Conservation (phyloP, 2,797 vertebrate genomes). For the Gallirallus australis region DNA sequence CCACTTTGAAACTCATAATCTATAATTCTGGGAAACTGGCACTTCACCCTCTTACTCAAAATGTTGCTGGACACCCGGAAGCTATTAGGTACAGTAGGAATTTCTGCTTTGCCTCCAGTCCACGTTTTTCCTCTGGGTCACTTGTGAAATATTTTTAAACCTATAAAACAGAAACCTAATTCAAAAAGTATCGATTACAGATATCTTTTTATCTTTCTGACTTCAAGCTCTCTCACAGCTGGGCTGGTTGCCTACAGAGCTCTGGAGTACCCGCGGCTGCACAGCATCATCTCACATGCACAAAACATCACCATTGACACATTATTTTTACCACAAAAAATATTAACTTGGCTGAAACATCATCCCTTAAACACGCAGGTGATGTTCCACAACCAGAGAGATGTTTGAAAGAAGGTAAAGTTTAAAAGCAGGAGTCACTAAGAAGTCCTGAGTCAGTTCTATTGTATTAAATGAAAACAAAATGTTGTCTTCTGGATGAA, state of each 20-base stretch:
- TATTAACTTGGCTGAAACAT: background rate
- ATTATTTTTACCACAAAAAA: background rate
- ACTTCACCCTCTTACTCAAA: slow-evolving; percentile 25
- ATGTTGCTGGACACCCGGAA: background rate
- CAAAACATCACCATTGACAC: background rate
- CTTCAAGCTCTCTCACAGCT: background rate
- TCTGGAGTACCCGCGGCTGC: fast-evolving
- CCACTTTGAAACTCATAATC: background rate
- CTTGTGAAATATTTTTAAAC: slow-evolving; percentile 60
- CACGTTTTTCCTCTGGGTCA: slow-evolving; percentile 25
- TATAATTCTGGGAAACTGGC: background rate
- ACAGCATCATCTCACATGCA: fast-evolving
- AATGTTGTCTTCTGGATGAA: background rate
- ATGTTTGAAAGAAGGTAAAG: background rate
- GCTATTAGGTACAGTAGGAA: slow-evolving; percentile 32
- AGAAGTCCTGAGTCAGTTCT: background rate
- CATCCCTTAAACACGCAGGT: background rate
- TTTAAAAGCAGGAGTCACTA: background rate
- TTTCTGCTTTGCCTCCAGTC: slow-evolving; percentile 21
- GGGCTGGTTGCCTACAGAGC: fast-evolving
- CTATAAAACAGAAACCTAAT: slow-evolving; percentile 65
- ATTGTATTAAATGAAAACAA: background rate
- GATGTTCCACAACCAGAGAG: background rate
- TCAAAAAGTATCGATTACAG: slow-evolving; percentile 60
- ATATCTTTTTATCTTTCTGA: slow-evolving; percentile 23